Percentiles rank a stretch among this genome's conserved stretches.
These are phyloP conservation scores for Styela clava DNA, from an alignment of 23 tunicate genomes.

Conservation along the genomic window DNA sequence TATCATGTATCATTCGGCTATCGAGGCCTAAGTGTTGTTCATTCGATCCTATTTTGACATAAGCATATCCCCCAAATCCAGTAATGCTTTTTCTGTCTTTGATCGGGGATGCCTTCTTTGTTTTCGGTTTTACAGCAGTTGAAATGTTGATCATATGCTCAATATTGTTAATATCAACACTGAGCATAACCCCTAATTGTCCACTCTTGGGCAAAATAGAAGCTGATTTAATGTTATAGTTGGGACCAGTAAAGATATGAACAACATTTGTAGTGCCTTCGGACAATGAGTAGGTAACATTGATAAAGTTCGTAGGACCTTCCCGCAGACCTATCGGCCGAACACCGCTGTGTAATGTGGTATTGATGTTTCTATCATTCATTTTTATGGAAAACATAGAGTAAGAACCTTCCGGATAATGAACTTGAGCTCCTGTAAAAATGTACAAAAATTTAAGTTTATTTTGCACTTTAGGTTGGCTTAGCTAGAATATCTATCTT, in stretches of 20 bases:
- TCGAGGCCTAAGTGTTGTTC: background rate
- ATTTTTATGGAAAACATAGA: background rate
- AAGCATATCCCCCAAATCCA: slow-evolving; percentile 26
- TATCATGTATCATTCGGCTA: background rate
- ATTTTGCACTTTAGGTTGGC: too few relatives aligned
- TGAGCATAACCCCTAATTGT: background rate
- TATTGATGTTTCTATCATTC: background rate
- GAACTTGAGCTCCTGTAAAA: slow-evolving; percentile 16
- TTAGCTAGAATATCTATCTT: too few relatives aligned
- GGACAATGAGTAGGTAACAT: background rate
- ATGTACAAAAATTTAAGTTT: too few relatives aligned
- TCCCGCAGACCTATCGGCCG: slow-evolving; percentile 14
- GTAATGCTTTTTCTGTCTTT: slow-evolving; percentile 6
- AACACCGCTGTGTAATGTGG: slow-evolving; percentile 1
- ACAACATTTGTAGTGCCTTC: slow-evolving; percentile 1
- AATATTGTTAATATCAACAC: background rate
- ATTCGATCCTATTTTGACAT: background rate
- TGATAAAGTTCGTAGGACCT: slow-evolving; percentile 23
- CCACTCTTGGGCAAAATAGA: background rate
- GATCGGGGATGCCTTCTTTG: slow-evolving; percentile 7
- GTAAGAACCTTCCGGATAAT: slow-evolving; percentile 31
- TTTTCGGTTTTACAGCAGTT: background rate
- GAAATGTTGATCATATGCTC: slow-evolving; percentile 1
- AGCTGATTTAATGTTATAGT: background rate
- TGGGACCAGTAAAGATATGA: slow-evolving; percentile 14